A percentile compares a stretch with the other conserved stretches of the same genome.
Evolutionary conservation across 2,888 invertebrate species (phyloP).

Genomic region (Chrysotoxum bicinctum): DNA sequence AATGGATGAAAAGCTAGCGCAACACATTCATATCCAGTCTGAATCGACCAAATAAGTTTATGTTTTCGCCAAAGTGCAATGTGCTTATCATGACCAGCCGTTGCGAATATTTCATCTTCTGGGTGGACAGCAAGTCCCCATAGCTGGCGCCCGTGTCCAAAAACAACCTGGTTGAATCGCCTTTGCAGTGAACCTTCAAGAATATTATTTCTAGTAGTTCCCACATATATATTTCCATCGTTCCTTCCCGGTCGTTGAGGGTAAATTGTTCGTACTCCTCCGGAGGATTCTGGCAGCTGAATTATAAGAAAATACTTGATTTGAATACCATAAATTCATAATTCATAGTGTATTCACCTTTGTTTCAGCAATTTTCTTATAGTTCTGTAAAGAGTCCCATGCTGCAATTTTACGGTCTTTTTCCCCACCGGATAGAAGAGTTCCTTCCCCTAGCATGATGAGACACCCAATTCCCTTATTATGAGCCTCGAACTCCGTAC

Average conservation of each 20-base stretch:
- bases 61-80: slow-evolving; percentile 95
- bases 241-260: slow-evolving; percentile 93
- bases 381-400: slow-evolving; percentile 95
- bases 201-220: slow-evolving; percentile 94
- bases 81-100: slow-evolving; percentile 95
- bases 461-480: slow-evolving; percentile 93
- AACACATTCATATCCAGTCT: slow-evolving; percentile 94
- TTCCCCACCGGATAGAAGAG: slow-evolving; percentile 94
- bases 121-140: slow-evolving; percentile 95
- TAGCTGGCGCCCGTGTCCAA: slow-evolving; percentile 93
- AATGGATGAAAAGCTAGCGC: slow-evolving; percentile 94
- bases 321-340: too few relatives aligned
- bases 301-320: background rate
- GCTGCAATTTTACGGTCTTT: slow-evolving; percentile 94
- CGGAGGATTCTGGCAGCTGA: slow-evolving; percentile 90
- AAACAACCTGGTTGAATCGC: slow-evolving; percentile 92
- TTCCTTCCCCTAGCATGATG: slow-evolving; percentile 94
- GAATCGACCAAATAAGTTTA: slow-evolving; percentile 92
- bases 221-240: slow-evolving; percentile 95
- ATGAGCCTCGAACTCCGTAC: slow-evolving; percentile 94
- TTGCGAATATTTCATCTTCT: slow-evolving; percentile 94
- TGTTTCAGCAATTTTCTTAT: slow-evolving; percentile 93
- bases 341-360: slow-evolving; percentile 84
- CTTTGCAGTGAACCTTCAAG: slow-evolving; percentile 94
- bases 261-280: slow-evolving; percentile 94